A percentile compares a stretch with the other conserved stretches of the same genome.
Conservation (phyloP, 2,797 vertebrate genomes). For the Xiphophorus birchmanni region DNA sequence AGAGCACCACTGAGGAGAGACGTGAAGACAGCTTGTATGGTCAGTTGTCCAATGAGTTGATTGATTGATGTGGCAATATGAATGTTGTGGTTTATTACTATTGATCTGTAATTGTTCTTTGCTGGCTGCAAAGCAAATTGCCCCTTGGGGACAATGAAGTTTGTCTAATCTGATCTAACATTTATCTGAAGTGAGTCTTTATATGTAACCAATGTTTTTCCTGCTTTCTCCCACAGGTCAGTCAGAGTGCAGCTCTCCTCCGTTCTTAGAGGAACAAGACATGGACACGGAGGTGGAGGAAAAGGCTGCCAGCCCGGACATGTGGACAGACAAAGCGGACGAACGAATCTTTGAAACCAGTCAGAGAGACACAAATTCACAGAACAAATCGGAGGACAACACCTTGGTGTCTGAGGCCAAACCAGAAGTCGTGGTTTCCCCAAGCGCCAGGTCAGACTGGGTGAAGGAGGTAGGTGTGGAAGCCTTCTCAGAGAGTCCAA, state of each 20-base stretch:
- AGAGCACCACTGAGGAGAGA: slow-evolving; percentile 57
- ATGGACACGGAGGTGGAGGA: slow-evolving; percentile 60
- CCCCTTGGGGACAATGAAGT: no score
- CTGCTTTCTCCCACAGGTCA: slow-evolving; percentile 52
- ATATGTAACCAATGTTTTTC: neutral
- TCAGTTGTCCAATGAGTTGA: slow-evolving; percentile 53
- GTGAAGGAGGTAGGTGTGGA: slow-evolving; percentile 22
- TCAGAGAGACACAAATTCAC: slow-evolving; percentile 33
- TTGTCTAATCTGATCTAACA: neutral
- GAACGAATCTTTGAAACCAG: slow-evolving; percentile 22
- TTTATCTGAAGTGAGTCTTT: neutral
- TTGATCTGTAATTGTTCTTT: no score
- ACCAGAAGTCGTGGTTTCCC: slow-evolving; percentile 26
- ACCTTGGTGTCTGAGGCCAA: slow-evolving; percentile 7
- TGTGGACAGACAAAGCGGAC: slow-evolving; percentile 40
- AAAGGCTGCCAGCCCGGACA: slow-evolving; percentile 25
- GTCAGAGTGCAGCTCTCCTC: slow-evolving; percentile 73
- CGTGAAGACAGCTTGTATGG: slow-evolving; percentile 76
- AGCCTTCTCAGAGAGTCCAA: slow-evolving; percentile 26
- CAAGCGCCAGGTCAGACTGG: slow-evolving; percentile 25
- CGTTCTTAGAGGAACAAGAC: slow-evolving; percentile 67
- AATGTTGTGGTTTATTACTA: no score
- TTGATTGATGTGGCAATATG: neutral
- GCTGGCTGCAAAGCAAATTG: no score
- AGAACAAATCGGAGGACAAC: slow-evolving; percentile 53